Base-by-base conservation (phyloP, 2,888 invertebrate genomes). In the Aelia acuminata region DNA sequence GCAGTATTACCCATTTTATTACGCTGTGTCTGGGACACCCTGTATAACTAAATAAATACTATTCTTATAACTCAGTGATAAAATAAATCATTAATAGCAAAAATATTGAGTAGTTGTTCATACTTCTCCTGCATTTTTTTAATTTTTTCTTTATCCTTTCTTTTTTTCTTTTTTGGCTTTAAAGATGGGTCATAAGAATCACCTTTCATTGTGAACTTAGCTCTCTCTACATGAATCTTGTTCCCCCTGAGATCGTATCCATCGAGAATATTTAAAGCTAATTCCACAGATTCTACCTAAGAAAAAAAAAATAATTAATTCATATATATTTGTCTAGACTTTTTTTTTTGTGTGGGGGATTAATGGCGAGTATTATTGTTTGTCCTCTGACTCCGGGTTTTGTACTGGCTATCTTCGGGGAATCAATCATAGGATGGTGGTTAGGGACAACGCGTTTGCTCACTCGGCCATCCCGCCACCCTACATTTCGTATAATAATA, bases 191-290 rank as follows among this genome's bases (percentile, higher is more conserved):
- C 97, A 92, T 97, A 99, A 3, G 91, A 90, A 84, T 94, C 94
- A 22, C 98, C 99, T 93, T 99, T 99, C 94, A 98, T 94, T 92
- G 98, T 95, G 92, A 99, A 99, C 91, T 96, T 96, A 7, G 99
- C 99, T 91, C 95, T 94, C 93, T 99, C 98, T 4, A 99, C 98
- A 91, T 94, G 95, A 10, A 99, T 93, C 91, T 95, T 96, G 88
- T 96, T 94, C 0, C 96, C 97, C 91, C 96, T 95, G 11, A 96
- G 93, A 89, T 96, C 94, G 91, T 94, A 95, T 1, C 98, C 99
- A 93, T 99, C 99, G 84, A 99, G 93, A 90, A 99, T 94, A 89
- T 97, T 96, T 88, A 99, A 92, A 0, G 99, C 99, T 91, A 99
- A 93, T 50, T 97, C 96, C 1, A 99, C 98, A 8, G 99, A 99